These are phyloP conservation scores for Bimastos eiseni DNA, from an alignment of 2,888 invertebrate species.

Conservation along the genomic window DNA sequence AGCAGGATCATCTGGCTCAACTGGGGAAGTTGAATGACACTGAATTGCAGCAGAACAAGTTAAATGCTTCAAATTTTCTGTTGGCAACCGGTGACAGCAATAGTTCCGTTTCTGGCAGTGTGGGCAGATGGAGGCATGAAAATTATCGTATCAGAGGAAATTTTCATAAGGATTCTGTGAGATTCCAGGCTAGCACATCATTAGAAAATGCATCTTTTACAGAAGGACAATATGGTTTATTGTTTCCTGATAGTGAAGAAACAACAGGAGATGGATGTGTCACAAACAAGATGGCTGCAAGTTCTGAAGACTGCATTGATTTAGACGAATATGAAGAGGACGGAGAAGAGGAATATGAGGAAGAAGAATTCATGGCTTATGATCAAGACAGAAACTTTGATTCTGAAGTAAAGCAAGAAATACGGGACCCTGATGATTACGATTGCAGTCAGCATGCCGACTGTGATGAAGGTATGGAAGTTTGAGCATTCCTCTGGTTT, in stretches of 20 bases:
- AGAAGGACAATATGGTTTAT: neutral
- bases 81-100: neutral
- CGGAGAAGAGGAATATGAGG: neutral
- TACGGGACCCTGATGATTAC: neutral
- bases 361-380: neutral
- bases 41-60: conserved; percentile 18
- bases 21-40: conserved; percentile 19
- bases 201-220: conserved; percentile 5
- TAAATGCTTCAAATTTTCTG: neutral
- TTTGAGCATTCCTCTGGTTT: neutral
- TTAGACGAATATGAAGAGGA: conserved; percentile 28
- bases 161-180: neutral
- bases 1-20: conserved; percentile 15
- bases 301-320: conserved; percentile 26
- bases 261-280: neutral
- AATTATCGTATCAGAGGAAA: neutral
- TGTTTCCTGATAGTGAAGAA: neutral
- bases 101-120: neutral
- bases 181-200: neutral
- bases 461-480: neutral
- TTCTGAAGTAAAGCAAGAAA: conserved; percentile 17
- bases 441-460: neutral
- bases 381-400: neutral
- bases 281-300: neutral
- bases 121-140: neutral